Base-by-base conservation (phyloP, 53 echinoderm and acorn worm species). In the Apostichopus leukothele region DNA sequence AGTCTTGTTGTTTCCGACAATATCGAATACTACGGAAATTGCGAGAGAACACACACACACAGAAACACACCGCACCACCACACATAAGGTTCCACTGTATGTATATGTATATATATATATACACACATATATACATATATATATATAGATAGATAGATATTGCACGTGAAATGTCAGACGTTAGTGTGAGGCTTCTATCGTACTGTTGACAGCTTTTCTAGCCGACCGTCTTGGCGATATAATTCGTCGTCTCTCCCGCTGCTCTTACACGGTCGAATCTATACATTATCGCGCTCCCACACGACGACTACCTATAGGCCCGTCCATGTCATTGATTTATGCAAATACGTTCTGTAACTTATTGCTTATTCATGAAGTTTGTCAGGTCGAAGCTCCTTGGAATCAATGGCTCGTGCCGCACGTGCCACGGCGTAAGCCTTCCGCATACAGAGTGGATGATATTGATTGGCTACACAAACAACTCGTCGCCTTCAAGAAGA, bases 281-380 rank as follows among this genome's bases (percentile, higher is more conserved):
- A 39, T 39, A 59, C 81, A 81, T 81, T 81, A 81, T 51, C 14
- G 81, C 20, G 57, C 52, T 11, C 23, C 23, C 81, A 19, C 16
- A 63, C 63, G 63, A 13, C 63, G 63, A 13, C 39, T 39, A 39
- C 39, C 39, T 39, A 39, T 39, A 39, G 11, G 63, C 16, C 18
- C 21, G 59, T 18, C 19, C 54, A 55, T 81, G 81, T 25, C 81
- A 81, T 81, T 81, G 81, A 81, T 81, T 81, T 81, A 81, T 81
- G 81, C 81, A 81, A 81, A 81, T 81, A 81, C 4, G 10, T 50
- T 53, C 54, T 81, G 71, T 81, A 81, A 81, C 81, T 81, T 54
- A 81, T 81, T 81, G 81, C 81, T 81, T 81, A 81, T 81, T 81
- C 81, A 81, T 81, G 81, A 81, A 81, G 81, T 81, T 81, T 81